Conservation (phyloP, 2,113 vertebrate genomes). For the Callaeas wilsoni region DNA sequence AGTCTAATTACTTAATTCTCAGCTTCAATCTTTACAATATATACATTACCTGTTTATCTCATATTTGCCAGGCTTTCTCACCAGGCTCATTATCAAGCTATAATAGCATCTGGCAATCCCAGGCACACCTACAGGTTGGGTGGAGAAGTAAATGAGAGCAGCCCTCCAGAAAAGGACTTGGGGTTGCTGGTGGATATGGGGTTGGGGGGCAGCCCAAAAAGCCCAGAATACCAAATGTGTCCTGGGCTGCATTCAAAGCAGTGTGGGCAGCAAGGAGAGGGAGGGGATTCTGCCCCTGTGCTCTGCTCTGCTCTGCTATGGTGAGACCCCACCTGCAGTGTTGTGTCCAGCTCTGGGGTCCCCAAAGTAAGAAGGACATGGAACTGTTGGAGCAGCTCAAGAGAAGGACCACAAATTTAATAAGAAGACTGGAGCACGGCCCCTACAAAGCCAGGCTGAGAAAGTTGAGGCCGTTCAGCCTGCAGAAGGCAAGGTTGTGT, state of each 20-base stretch:
- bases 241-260: neutral
- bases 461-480: too few species aligned
- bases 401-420: neutral
- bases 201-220: neutral
- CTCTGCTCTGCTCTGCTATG: neutral
- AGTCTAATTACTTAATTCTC: neutral
- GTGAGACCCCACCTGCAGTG: neutral
- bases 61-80: neutral
- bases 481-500: neutral
- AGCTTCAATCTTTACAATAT: neutral
- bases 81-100: neutral
- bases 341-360: neutral
- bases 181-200: neutral
- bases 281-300: neutral
- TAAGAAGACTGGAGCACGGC: rapidly evolving
- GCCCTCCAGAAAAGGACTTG: neutral
- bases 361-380: too few species aligned
- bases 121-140: neutral
- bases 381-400: neutral
- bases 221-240: rapidly evolving
- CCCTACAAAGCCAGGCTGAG: neutral
- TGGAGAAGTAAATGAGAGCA: neutral
- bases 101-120: neutral
- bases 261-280: rapidly evolving
- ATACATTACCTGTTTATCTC: neutral